Evolutionary conservation across 2,888 invertebrate species (phyloP).

Genomic region (Macrosoma leucophasiata): DNA sequence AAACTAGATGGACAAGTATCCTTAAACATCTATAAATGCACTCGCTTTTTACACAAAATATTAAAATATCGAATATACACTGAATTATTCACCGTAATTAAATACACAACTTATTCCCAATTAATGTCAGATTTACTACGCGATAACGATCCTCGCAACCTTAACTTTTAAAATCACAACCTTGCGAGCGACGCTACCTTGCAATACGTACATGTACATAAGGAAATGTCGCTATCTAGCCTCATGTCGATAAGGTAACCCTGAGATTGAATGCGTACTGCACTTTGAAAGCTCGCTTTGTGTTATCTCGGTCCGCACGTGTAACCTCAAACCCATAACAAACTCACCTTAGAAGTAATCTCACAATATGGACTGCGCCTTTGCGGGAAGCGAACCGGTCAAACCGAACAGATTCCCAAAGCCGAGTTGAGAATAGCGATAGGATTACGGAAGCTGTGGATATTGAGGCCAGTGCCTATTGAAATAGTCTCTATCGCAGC

Average conservation of each 20-base stretch:
- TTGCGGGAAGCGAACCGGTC: slow-evolving; percentile 7
- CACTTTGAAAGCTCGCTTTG: slow-evolving; percentile 42
- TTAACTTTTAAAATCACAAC: slow-evolving; percentile 27
- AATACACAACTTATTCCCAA: too few relatives aligned
- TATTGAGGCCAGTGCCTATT: too few relatives aligned
- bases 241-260: slow-evolving; percentile 25
- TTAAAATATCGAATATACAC: too few relatives aligned
- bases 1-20: too few relatives aligned
- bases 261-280: slow-evolving; percentile 19
- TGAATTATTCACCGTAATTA: too few relatives aligned
- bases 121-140: too few relatives aligned
- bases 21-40: too few relatives aligned
- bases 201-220: slow-evolving; percentile 17
- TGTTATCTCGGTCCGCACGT: slow-evolving; percentile 48
- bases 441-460: too few relatives aligned
- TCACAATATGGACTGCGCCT: slow-evolving; percentile 10
- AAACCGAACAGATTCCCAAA: neutral
- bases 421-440: too few relatives aligned
- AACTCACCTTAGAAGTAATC: slow-evolving; percentile 25
- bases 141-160: slow-evolving; percentile 20
- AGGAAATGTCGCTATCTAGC: slow-evolving; percentile 27
- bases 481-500: too few relatives aligned
- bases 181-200: slow-evolving; percentile 24
- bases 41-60: slow-evolving; percentile 11
- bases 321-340: slow-evolving; percentile 45